phyloP scores from a whole-genome alignment of 2,797 vertebrate species.

The Pseudochirops corinnae region DNA sequence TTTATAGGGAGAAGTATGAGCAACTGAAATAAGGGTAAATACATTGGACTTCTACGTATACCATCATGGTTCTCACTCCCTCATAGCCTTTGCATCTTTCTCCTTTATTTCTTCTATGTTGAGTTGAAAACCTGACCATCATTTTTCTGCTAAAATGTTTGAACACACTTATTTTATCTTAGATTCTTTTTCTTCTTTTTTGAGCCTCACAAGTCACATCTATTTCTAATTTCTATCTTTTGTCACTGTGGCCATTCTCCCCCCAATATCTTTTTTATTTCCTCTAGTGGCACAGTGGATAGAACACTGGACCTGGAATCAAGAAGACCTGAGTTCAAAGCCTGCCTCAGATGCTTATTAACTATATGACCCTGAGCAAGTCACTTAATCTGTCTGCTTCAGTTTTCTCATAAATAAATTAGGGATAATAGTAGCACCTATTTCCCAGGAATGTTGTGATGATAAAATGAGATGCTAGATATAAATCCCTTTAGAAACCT shows the following conservation, averaged over 20 bases:
- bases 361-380: too few species aligned
- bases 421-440: not conserved
- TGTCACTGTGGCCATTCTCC: not conserved
- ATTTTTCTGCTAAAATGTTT: not conserved
- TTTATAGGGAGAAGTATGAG: not conserved
- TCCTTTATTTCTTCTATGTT: not conserved
- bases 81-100: not conserved
- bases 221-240: not conserved
- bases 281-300: not conserved
- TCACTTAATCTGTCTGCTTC: not conserved
- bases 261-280: not conserved
- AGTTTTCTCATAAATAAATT: not conserved
- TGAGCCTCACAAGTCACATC: not conserved
- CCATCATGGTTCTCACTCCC: not conserved
- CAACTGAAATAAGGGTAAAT: not conserved
- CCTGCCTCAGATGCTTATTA: too few species aligned
- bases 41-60: not conserved
- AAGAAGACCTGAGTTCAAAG: too few species aligned
- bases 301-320: not conserved
- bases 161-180: not conserved
- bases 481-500: not conserved
- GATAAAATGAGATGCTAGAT: not conserved
- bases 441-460: not conserved
- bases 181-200: not conserved
- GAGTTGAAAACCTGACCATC: not conserved